phyloP scores from a whole-genome alignment of 2,113 vertebrate genomes.

The Trachemys scripta region DNA sequence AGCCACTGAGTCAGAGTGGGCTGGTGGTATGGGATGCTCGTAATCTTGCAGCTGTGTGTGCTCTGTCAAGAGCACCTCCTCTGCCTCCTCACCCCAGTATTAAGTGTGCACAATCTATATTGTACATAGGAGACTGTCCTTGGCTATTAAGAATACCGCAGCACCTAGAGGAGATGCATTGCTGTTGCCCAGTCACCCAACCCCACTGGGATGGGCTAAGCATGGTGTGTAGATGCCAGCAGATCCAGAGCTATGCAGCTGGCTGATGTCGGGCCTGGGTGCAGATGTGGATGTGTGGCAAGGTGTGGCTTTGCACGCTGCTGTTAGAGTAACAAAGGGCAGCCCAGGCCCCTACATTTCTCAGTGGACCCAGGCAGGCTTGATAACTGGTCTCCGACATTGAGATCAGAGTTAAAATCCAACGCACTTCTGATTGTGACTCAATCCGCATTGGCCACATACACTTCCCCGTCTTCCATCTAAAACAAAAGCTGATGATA shows the following conservation, averaged over 20 bases:
- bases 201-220: background rate
- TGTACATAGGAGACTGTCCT: background rate
- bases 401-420: background rate
- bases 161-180: background rate
- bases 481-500: slow-evolving; percentile 48
- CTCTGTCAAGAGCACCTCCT: background rate
- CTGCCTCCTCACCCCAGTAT: background rate
- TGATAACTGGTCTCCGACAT: rapidly evolving
- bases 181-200: background rate
- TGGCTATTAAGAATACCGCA: background rate
- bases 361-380: background rate
- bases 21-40: background rate
- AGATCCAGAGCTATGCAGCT: rapidly evolving
- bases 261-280: background rate
- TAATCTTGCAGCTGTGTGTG: background rate
- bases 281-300: background rate
- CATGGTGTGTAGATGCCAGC: background rate
- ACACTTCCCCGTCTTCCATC: background rate
- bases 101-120: background rate
- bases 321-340: background rate
- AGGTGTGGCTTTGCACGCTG: background rate
- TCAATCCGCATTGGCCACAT: background rate
- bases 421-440: background rate
- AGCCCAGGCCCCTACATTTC: rapidly evolving
- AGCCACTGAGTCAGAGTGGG: background rate